Evolutionary conservation across 2,797 vertebrate genomes (phyloP), one percentile per base, ranked within the genome.

Genomic region (Cyprinodon diabolis): DNA sequence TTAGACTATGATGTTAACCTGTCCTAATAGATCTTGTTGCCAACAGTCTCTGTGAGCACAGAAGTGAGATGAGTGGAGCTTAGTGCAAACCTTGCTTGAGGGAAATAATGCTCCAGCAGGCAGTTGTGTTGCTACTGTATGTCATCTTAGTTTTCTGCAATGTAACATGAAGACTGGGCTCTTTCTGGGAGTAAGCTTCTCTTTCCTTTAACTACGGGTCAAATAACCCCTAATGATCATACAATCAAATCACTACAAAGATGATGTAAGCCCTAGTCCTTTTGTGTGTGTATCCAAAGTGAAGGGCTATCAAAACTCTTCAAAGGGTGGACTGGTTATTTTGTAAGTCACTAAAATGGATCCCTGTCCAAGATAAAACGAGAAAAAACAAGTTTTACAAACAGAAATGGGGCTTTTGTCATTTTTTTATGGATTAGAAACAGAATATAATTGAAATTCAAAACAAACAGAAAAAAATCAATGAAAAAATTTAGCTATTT

Each of bases 1-100:
- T 82, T 51, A 72, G 73, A 88, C 81, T 86, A 30, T 88, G 90
- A 92, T 78, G 84, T 81, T 89, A 90, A 91, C 87, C 79, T 92
- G 84, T 85, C 84, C 62, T 88, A 89, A 92, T 91, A 79, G 83
- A 88, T 88, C 54, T 62, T 17, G 4, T 75, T 68, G 80, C 65
- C 66, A 68, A 37, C 68, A 74, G 52, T 19, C 72, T 75, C 45
- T 81, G 82, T 12, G 52, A 87, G 84, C 81, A 43, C 73, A 81
- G 65, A 76, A 56, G 69, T 43, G 60, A 81, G 76, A 86, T 82
- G 54, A 87, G 78, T 75, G 52, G 70, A 71, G 80, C 78, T 87
- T 51, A 83, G 68, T 71, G 83, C 76, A 88, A 90, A 89, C 76
- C 87, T 90, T 80, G 87, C 90, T 92, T 58, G 47, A 82, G 87